Base-by-base conservation (phyloP, 1,140 invertebrate genomes). In the Drosophila watanabei region DNA sequence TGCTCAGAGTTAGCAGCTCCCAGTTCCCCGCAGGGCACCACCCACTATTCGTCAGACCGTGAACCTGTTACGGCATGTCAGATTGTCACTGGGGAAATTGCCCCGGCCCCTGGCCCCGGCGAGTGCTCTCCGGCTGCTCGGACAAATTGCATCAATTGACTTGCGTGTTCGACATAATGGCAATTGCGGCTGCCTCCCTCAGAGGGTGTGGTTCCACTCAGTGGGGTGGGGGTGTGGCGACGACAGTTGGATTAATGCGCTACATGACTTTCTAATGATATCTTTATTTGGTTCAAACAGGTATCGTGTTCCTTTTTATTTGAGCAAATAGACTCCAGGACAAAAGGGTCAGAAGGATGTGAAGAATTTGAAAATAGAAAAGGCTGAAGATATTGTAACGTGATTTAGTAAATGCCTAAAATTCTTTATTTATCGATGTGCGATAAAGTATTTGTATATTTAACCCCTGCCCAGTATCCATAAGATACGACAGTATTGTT, bases 91-190 rank as follows among this genome's bases (percentile, higher is more conserved):
- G 79, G 86, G 86, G 86, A 89, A 89, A 91, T 86, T 86, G 86
- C 82, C 68, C 79, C 68, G 82, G 86, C 82, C 68, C 79, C 68
- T 49, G 71, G 63, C 63, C 62, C 63, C 18, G 20, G 32, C 18
- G 30, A 66, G 63, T 33, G 39, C 63, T 85, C 68, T 64, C 79
- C 54, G 52, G 64, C 62, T 62, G 79, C 73, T 86, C 79, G 79
- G 66, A 91, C 88, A 91, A 91, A 91, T 91, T 91, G 88, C 88
- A 90, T 91, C 88, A 91, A 91, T 91, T 91, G 88, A 91, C 88
- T 91, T 84, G 77, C 88, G 89, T 91, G 88, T 91, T 92, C 79
- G 84, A 92, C 83, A 84, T 91, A 88, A 91, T 91, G 84, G 82
- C 82, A 91, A 78, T 82, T 82, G 68, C 57, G 71, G 56, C 68